A percentile compares a stretch with the other conserved stretches of the same genome.
Conservation (phyloP, 2,113 vertebrate species). For the Numenius arquata region DNA sequence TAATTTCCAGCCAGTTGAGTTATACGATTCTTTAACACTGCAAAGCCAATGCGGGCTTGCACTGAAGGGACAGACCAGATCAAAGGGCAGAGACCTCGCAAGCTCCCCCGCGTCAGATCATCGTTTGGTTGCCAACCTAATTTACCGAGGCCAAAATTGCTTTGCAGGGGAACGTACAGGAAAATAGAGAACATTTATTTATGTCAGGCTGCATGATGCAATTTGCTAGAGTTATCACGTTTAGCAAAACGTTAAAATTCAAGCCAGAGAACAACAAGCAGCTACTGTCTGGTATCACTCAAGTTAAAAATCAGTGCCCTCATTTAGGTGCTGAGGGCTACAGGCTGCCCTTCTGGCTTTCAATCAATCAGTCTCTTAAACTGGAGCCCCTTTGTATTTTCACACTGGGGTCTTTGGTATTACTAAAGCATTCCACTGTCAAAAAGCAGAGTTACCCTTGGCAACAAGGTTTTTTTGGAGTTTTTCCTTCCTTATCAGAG, state of each 20-base stretch:
- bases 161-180: not conserved
- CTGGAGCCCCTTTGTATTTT: conserved; percentile 70
- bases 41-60: conserved; percentile 8
- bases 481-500: conserved; percentile 60
- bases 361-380: conserved; percentile 56
- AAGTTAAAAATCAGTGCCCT: conserved; percentile 66
- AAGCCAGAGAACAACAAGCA: conserved; percentile 41
- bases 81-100: conserved; percentile 46
- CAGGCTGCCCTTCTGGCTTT: conserved; percentile 56
- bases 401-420: conserved; percentile 61
- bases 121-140: not conserved
- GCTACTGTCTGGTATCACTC: conserved; percentile 62
- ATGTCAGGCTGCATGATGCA: conserved; percentile 37
- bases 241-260: conserved; percentile 45
- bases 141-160: conserved; percentile 6
- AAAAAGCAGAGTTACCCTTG: conserved; percentile 61
- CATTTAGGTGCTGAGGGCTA: conserved; percentile 54
- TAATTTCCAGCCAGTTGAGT: not conserved
- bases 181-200: conserved; percentile 42
- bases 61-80: not conserved
- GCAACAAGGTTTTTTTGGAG: conserved; percentile 67
- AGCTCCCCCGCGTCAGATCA: not conserved
- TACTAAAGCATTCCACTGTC: conserved; percentile 63
- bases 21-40: not conserved
- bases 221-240: conserved; percentile 52